Conservation (phyloP, 2,113 vertebrate species). For the Chinchilla lanigera region DNA sequence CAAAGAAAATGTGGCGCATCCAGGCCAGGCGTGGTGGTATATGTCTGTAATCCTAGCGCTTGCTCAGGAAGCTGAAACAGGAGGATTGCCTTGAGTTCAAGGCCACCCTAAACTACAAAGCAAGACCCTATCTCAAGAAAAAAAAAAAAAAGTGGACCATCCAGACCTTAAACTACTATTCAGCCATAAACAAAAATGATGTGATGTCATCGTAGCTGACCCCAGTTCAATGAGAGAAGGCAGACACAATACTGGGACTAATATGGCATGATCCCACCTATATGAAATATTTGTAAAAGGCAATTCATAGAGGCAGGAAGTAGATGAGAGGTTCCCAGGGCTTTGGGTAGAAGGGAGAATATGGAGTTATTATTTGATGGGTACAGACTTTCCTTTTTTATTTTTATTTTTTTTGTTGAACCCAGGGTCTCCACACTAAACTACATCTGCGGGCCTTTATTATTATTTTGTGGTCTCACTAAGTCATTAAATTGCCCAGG, state of each 20-base stretch:
- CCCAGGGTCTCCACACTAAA: neutral
- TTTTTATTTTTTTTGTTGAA: neutral
- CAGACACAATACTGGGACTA: neutral
- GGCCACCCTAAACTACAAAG: neutral
- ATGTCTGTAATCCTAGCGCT: neutral
- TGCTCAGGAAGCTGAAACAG: neutral
- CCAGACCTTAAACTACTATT: too few species aligned
- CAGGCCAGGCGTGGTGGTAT: neutral
- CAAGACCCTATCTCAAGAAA: neutral
- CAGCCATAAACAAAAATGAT: neutral
- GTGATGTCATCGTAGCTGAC: fast-evolving
- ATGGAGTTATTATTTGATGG: neutral
- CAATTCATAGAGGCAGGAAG: neutral
- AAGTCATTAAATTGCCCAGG: neutral
- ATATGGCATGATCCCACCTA: neutral
- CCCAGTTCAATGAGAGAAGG: neutral
- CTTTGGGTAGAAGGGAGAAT: neutral
- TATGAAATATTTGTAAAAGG: neutral
- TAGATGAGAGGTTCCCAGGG: neutral
- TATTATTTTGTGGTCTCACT: neutral
- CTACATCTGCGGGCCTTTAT: neutral
- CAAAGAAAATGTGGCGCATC: neutral
- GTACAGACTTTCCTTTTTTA: neutral
- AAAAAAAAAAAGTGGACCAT: neutral
- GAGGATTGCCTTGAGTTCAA: neutral